Percentiles rank a stretch among this genome's conserved stretches.
These are phyloP conservation scores for Philaenus spumarius DNA, from an alignment of 1,140 invertebrate species.

Conservation along the genomic window DNA sequence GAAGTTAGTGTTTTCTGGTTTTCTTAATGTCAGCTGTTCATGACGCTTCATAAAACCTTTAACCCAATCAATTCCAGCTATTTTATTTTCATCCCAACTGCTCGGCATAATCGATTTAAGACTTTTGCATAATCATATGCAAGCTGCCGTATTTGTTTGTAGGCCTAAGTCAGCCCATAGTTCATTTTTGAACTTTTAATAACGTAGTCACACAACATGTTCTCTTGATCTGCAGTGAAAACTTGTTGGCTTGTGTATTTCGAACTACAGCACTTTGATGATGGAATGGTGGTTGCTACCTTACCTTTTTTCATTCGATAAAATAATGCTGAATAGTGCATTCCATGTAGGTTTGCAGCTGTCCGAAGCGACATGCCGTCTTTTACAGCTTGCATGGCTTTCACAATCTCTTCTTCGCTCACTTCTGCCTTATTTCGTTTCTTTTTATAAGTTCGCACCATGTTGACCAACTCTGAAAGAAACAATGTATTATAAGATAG, in stretches of 20 bases:
- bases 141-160: slow-evolving; percentile 19
- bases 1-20: slow-evolving; percentile 37
- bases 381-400: slow-evolving; percentile 10
- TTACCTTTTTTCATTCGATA: slow-evolving; percentile 8
- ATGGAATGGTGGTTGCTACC: background rate
- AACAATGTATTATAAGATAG: too few species aligned
- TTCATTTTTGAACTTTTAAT: slow-evolving; percentile 25
- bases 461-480: too few species aligned
- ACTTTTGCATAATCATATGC: slow-evolving; percentile 29
- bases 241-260: slow-evolving; percentile 10
- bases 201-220: slow-evolving; percentile 23
- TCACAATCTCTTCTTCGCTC: slow-evolving; percentile 9
- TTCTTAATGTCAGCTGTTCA: slow-evolving; percentile 30
- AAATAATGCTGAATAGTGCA: slow-evolving; percentile 13
- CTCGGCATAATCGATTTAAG: slow-evolving; percentile 26
- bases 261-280: slow-evolving; percentile 8
- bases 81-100: slow-evolving; percentile 33
- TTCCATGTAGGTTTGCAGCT: slow-evolving; percentile 10
- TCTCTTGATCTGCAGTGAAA: slow-evolving; percentile 23
- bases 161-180: slow-evolving; percentile 29
- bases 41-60: slow-evolving; percentile 33
- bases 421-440: slow-evolving; percentile 11
- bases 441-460: too few species aligned
- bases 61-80: slow-evolving; percentile 37
- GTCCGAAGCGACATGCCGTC: slow-evolving; percentile 4